Evolutionary conservation across 2,888 invertebrate genomes (phyloP), one percentile per base, ranked within the genome.

Genomic region (Iphiclides podalirius): DNA sequence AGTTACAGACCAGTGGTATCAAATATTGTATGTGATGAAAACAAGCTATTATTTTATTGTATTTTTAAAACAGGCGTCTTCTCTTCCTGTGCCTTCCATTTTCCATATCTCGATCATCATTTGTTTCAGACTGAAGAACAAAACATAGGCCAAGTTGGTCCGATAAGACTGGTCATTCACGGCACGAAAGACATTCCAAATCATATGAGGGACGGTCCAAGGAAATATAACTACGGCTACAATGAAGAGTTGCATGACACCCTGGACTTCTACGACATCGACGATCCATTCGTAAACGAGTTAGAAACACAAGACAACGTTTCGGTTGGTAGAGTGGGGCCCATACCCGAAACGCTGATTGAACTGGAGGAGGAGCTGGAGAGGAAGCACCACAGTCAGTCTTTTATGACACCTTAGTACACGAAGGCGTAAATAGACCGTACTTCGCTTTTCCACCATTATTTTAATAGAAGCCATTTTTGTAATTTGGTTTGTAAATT

Each of bases 161-260:
- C 86, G 23, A 78, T 92, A 0, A 82, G 75, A n/a, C 71, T 95
- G 34, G 81, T 92, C 28, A 71, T 96, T n/a, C 94, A 95, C 63
- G 96, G 96, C 1, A 95, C 94, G 0, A 81, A 75, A 51, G 78
- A 90, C 43, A 84, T 86, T 59, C 95, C 95, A 0, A 66, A 68
- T 1, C 92, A 95, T 63, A 91, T 93, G 87, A 78, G 67, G 57
- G 70, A 84, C 41, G 92, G 91, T 1, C 83, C 85, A 0, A 82
- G 90, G 62, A 72, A 78, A 53, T 92, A 92, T 67, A 84, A 90
- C 52, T 70, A 87, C 35, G 75, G 89, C 44, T 90, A 91, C 63
- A 90, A 90, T 63, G 89, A 67, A 51, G 63, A 70, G 17, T 56
- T 63, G 12, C 65, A 66, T 23, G 60, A 71, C 38, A 67, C 67